Evolutionary conservation across 2,888 invertebrate species (phyloP).

Genomic region (Eupithecia subfuscata): DNA sequence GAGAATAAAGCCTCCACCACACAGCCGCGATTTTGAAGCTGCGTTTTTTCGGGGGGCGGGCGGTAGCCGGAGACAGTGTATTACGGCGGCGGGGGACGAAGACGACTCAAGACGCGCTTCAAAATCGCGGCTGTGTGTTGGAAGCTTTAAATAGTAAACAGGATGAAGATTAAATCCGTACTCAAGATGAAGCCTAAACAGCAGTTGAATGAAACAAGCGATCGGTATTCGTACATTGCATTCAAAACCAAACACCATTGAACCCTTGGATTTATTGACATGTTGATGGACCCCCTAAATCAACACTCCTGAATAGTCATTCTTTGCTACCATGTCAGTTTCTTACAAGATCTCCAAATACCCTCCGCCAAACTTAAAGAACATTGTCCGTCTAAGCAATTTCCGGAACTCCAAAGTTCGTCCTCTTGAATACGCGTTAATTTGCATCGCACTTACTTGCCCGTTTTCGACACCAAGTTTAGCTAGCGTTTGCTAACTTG

Average conservation of each 20-base stretch:
- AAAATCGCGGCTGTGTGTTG: no score
- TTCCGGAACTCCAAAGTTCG: constrained; percentile 29
- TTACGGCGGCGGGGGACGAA: no score
- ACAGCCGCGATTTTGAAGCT: no score
- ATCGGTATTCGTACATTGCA: not conserved
- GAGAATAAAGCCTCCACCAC: no score
- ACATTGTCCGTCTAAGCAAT: constrained; percentile 18
- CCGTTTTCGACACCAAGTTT: constrained; percentile 42
- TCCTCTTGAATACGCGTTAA: constrained; percentile 58
- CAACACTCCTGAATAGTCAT: not conserved
- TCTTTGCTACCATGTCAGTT: not conserved
- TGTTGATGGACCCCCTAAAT: not conserved
- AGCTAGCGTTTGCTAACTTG: constrained; percentile 39
- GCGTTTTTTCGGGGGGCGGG: no score
- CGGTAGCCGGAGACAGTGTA: no score
- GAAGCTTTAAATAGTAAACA: no score
- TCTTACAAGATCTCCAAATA: not conserved
- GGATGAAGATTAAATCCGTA: no score
- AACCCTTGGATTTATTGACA: not conserved
- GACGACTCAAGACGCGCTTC: no score
- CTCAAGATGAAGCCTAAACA: no score
- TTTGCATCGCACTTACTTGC: constrained; percentile 62
- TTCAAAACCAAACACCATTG: not conserved
- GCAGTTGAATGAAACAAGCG: not conserved
- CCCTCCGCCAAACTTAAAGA: not conserved